Evolutionary conservation across 2,113 vertebrate species (phyloP).

Genomic region (Myocastor coypus): DNA sequence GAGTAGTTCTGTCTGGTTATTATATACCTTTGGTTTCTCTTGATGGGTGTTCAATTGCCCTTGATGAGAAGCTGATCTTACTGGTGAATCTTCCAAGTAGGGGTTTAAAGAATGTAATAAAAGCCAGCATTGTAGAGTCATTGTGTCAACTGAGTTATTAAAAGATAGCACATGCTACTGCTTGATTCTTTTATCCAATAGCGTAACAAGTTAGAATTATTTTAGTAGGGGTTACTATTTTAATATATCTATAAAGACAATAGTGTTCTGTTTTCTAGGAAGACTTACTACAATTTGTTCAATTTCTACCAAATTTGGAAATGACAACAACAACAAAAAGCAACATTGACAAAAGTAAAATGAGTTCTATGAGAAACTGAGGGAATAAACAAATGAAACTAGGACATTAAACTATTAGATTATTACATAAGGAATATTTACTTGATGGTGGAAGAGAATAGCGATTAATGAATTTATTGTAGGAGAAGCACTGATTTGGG

Average conservation of each 20-base stretch:
- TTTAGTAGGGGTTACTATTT: background rate
- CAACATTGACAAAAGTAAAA: background rate
- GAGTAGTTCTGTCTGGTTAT: background rate
- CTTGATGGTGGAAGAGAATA: background rate
- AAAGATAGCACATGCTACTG: background rate
- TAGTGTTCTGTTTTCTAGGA: background rate
- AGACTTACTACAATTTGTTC: background rate
- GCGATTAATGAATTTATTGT: background rate
- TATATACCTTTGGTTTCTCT: background rate
- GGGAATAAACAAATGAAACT: background rate
- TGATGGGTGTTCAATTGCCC: background rate
- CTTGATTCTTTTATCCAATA: constrained; percentile 21
- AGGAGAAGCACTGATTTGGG: background rate
- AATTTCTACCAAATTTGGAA: background rate
- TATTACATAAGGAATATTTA: background rate
- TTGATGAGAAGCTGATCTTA: background rate
- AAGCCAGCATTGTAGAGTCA: background rate
- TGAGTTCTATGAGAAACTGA: background rate
- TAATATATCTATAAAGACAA: background rate
- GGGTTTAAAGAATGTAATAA: background rate
- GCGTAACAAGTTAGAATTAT: background rate
- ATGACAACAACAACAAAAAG: background rate
- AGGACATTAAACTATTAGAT: background rate
- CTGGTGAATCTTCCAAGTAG: background rate
- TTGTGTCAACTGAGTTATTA: background rate